These are phyloP conservation scores for Peromyscus eremicus DNA, from an alignment of 2,797 vertebrate genomes.

Conservation along the genomic window DNA sequence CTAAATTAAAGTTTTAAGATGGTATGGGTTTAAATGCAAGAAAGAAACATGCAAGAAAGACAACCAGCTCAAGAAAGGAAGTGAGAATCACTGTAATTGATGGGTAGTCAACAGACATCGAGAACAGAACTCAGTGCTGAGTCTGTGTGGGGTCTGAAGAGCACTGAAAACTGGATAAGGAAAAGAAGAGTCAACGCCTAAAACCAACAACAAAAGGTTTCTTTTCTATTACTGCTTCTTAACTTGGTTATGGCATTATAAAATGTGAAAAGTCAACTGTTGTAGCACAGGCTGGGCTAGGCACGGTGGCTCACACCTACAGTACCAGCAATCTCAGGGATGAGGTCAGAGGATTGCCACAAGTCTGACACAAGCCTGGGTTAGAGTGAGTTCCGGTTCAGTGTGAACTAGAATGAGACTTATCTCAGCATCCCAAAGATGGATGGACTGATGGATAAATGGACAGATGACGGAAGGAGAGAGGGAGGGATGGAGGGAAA, in stretches of 20 bases:
- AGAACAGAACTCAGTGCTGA: background rate
- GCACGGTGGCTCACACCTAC: background rate
- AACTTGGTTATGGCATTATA: background rate
- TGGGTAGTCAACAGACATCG: background rate
- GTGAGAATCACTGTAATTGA: background rate
- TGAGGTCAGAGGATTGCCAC: background rate
- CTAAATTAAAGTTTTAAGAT: conserved; percentile 54
- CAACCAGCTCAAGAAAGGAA: conserved; percentile 11
- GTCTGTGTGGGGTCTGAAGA: background rate
- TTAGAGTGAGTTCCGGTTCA: background rate
- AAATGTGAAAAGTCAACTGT: background rate
- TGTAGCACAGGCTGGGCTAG: background rate
- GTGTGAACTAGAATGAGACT: background rate
- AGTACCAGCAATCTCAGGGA: background rate
- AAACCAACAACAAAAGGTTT: background rate
- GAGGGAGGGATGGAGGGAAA: background rate
- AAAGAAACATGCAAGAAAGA: background rate
- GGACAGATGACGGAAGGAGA: background rate
- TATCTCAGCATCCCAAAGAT: background rate
- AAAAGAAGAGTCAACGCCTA: background rate
- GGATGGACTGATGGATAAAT: background rate
- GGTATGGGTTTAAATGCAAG: background rate
- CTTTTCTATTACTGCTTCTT: conserved; percentile 13
- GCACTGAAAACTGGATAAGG: background rate
- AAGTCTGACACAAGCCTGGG: background rate